Evolutionary conservation across 2,797 vertebrate genomes (phyloP).

Genomic region (Lacerta agilis): DNA sequence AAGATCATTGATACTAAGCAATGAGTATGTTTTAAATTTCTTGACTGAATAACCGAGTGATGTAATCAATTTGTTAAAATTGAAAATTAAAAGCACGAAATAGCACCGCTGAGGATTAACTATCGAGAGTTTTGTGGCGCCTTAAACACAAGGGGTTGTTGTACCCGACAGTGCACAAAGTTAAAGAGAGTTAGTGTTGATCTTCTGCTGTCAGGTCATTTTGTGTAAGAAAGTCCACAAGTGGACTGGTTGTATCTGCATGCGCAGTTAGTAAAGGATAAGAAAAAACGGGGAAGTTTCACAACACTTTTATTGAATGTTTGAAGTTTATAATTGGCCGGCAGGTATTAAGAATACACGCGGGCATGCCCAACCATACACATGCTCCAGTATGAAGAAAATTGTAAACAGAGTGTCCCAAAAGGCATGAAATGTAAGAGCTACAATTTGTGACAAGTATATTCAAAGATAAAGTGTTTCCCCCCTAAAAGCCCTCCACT

Average conservation of each 20-base stretch:
- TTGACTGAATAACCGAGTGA: background rate
- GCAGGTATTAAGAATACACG: background rate
- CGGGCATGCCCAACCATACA: background rate
- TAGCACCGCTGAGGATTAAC: background rate
- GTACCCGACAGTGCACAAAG: background rate
- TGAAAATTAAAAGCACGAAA: background rate
- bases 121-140: background rate
- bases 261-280: too few relatives aligned
- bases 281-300: too few relatives aligned
- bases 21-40: background rate
- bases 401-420: background rate
- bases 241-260: too few relatives aligned
- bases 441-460: background rate
- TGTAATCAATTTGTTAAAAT: background rate
- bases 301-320: background rate
- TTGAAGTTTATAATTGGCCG: background rate
- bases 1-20: too few relatives aligned
- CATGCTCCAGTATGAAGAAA: background rate
- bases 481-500: background rate
- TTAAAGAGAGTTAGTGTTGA: too few relatives aligned
- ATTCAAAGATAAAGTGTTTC: background rate
- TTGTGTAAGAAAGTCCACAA: too few relatives aligned
- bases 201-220: too few relatives aligned
- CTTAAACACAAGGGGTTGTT: background rate
- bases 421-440: background rate